Percentiles rank a stretch among this genome's conserved stretches.
phyloP scores from a whole-genome alignment of 2,797 vertebrate genomes.

The Ficedula albicollis region DNA sequence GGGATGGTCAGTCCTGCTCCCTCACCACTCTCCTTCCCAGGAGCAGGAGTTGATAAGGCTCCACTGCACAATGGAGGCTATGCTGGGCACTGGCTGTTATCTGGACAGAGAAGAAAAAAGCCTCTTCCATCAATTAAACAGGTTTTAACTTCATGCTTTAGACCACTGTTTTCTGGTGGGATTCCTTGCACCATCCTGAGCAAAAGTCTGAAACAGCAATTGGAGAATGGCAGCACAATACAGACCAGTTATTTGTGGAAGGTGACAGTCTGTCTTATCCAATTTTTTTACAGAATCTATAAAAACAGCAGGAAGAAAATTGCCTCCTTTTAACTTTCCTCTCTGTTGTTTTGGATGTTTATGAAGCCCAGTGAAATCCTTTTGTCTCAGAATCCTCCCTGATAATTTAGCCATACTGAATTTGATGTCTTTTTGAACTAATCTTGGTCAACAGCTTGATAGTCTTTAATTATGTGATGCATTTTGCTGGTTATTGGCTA shows the following conservation, averaged over 20 bases:
- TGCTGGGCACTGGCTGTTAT: not conserved
- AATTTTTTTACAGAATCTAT: not conserved
- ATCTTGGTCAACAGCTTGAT: not conserved
- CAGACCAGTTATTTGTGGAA: not conserved
- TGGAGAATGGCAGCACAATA: not conserved
- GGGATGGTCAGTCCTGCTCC: not conserved
- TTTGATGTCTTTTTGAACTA: not conserved
- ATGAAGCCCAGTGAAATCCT: not conserved
- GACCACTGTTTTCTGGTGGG: not conserved
- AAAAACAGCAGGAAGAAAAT: not conserved
- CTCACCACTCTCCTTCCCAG: not conserved
- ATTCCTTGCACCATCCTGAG: not conserved
- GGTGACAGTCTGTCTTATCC: not conserved
- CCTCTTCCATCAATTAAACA: not conserved
- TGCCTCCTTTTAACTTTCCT: not conserved
- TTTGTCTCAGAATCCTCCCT: not conserved
- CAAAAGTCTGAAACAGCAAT: not conserved
- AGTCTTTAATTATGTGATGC: not conserved
- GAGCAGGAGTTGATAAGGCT: not conserved
- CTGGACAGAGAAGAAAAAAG: not conserved
- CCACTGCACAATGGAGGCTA: not conserved
- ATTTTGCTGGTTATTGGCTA: not conserved
- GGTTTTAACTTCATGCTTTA: slow-evolving; percentile 1
- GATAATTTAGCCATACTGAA: not conserved
- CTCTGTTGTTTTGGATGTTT: not conserved